These are phyloP conservation scores for Pollenia angustigena DNA, from an alignment of 2,888 invertebrate genomes.

Conservation along the genomic window DNA sequence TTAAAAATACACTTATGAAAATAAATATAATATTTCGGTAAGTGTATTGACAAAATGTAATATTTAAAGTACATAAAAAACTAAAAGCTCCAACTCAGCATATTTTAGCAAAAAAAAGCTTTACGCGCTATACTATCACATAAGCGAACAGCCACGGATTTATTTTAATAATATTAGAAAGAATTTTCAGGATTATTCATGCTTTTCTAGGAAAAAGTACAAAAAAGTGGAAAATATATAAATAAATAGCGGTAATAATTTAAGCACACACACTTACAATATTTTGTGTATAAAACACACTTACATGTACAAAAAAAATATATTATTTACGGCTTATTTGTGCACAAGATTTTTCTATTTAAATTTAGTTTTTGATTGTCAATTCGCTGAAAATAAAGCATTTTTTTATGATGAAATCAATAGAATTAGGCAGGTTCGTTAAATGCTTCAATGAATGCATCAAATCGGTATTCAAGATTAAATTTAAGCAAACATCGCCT, in stretches of 20 bases:
- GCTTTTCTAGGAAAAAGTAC: neutral
- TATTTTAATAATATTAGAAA: constrained; percentile 24
- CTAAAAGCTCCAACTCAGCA: constrained; percentile 35
- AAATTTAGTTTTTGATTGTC: constrained; percentile 1
- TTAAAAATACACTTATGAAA: neutral
- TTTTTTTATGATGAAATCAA: constrained; percentile 50
- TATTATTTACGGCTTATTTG: constrained; percentile 36
- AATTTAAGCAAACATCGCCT: neutral
- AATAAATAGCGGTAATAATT: constrained; percentile 32
- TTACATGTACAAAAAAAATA: neutral
- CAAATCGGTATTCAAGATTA: neutral
- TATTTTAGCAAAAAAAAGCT: constrained; percentile 14
- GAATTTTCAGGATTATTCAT: constrained; percentile 31
- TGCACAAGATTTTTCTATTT: constrained; percentile 16
- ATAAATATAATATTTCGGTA: neutral
- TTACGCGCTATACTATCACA: constrained; percentile 10
- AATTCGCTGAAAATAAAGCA: constrained; percentile 15
- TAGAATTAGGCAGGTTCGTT: constrained; percentile 42
- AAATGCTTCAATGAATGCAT: constrained; percentile 53
- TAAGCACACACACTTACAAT: constrained; percentile 12
- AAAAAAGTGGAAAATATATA: neutral
- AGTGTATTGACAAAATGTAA: neutral
- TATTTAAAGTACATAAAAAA: constrained; percentile 30
- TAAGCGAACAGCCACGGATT: constrained; percentile 20
- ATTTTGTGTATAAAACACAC: neutral